A percentile compares a stretch with the other conserved stretches of the same genome.
phyloP scores from a whole-genome alignment of 2,113 vertebrate species.

The Tragelaphus imberbis region DNA sequence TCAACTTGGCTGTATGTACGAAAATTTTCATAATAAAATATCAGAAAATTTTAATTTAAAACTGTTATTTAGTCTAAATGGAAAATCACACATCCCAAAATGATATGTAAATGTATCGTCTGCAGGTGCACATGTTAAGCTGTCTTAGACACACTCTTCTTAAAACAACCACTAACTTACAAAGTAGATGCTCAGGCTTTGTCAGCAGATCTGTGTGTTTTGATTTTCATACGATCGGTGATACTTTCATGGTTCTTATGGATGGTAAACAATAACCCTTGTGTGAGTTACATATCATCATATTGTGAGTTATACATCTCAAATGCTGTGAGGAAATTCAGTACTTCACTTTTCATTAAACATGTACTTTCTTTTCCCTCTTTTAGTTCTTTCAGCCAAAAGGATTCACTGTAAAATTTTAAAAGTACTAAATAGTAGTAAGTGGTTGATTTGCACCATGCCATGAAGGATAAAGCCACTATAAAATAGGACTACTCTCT shows the following conservation, averaged over 20 bases:
- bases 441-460: neutral
- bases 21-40: neutral
- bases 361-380: neutral
- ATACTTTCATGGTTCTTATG: neutral
- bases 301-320: neutral
- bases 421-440: neutral
- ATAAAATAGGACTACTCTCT: neutral
- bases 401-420: neutral
- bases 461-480: neutral
- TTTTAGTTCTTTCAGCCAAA: neutral
- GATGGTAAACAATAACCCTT: neutral
- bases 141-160: neutral
- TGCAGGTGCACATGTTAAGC: neutral
- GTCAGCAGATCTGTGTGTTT: neutral
- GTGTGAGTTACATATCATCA: neutral
- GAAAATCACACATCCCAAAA: neutral
- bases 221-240: neutral
- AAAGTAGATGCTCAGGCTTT: neutral
- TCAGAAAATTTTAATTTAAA: neutral
- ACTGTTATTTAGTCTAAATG: neutral
- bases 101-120: neutral
- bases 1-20: neutral
- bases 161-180: neutral
- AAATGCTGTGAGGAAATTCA: neutral
- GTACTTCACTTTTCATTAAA: neutral